Evolutionary conservation across 2,888 invertebrate species (phyloP).

Genomic region (Hololepta plana): DNA sequence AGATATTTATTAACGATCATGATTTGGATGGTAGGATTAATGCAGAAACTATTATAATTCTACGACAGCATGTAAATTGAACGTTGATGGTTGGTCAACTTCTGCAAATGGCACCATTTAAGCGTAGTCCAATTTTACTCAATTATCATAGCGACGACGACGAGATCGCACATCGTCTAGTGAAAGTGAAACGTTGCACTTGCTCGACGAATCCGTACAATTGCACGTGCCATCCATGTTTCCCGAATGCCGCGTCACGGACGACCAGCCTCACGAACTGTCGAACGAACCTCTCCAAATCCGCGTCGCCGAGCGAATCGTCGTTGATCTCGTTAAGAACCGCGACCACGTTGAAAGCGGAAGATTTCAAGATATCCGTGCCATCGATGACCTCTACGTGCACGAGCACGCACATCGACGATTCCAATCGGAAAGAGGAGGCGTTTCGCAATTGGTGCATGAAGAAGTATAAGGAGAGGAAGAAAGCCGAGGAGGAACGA

Average conservation of each 20-base stretch:
- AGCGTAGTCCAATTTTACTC: slow-evolving; percentile 13
- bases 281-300: no score
- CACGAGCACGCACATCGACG: slow-evolving; percentile 2
- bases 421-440: slow-evolving; percentile 22
- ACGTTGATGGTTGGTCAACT: no score
- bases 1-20: no score
- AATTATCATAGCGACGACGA: slow-evolving; percentile 11
- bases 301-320: neutral
- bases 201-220: slow-evolving; percentile 14
- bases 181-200: slow-evolving; percentile 16
- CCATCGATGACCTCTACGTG: slow-evolving; percentile 8
- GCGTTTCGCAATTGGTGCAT: slow-evolving; percentile 36
- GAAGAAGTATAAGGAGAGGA: slow-evolving; percentile 20
- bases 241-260: neutral
- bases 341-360: no score
- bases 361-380: slow-evolving; percentile 7
- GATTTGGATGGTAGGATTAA: no score
- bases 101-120: slow-evolving; percentile 16
- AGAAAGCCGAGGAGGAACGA: slow-evolving; percentile 16
- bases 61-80: no score
- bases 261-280: no score
- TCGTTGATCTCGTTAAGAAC: no score
- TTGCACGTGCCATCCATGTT: slow-evolving; percentile 14
- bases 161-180: slow-evolving; percentile 10
- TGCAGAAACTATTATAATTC: no score